Conservation (phyloP, 2,888 invertebrate genomes). For the Polyommatus iphigenia region DNA sequence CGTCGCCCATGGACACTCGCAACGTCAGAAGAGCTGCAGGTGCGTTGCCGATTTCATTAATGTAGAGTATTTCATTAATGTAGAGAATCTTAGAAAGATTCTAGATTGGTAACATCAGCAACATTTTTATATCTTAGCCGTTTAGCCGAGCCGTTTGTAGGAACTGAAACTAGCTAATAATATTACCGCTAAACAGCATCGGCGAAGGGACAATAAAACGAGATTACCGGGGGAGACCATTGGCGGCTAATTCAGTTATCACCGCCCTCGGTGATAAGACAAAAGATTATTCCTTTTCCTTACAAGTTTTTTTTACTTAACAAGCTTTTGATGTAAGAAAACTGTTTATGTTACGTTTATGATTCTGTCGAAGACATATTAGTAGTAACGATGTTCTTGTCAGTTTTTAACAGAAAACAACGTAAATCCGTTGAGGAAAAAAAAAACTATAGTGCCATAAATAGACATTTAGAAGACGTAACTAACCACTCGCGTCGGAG, state of each 20-base stretch:
- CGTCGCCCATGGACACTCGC: no score
- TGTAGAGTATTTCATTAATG: background rate
- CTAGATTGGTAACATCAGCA: background rate
- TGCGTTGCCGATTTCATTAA: no score
- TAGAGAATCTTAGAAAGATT: background rate
- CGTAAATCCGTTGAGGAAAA: no score
- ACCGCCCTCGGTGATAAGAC: conserved; percentile 47
- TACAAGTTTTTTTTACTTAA: background rate
- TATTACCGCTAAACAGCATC: conserved; percentile 12
- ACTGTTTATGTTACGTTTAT: no score
- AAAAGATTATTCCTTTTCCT: background rate
- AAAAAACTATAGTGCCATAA: no score
- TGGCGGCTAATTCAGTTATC: conserved; percentile 3
- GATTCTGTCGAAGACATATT: no score
- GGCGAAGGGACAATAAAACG: conserved; percentile 11
- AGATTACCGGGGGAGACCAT: conserved; percentile 4
- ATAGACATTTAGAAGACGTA: no score
- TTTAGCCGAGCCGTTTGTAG: background rate
- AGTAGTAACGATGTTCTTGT: no score
- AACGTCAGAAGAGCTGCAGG: no score
- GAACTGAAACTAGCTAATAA: background rate
- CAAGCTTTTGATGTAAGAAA: background rate
- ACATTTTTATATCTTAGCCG: background rate
- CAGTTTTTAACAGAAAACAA: no score
- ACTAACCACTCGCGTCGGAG: no score